Base-by-base conservation (phyloP, 2,888 invertebrate genomes). In the Caenorhabditis virilis region DNA sequence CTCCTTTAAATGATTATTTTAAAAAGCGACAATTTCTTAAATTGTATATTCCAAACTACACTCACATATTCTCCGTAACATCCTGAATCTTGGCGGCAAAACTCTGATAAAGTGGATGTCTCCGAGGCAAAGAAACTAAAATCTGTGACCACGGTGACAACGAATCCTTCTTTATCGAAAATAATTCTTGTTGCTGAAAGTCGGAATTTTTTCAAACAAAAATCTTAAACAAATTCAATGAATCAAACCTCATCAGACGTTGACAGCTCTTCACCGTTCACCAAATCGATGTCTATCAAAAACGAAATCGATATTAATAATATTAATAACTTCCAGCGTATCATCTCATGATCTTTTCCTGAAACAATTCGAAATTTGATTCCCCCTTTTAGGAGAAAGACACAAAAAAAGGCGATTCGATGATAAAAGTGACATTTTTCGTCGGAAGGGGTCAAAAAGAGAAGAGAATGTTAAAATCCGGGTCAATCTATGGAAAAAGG, bases 51-150 rank as follows among this genome's bases (percentile, higher is more conserved):
- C 25, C 23, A 2, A 51, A 16, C 30, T 20, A 56, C 26, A 57
- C 39, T 52, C 16, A 64, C 69, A 64, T 52, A 51, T 59, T 49
- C 53, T 63, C 64, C 20, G 74, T 69, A 11, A 81, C 69, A 61
- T 82, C 82, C 27, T 72, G 72, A 26, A 82, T 72, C 58, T 78
- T 74, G 16, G 79, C 79, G 38, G 76, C 73, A 59, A 82, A 82
- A 36, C 74, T 70, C 16, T 67, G 43, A 63, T 76, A 82, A 20
- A 74, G 54, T 43, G 72, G 68, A 57, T 72, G 74, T 27, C 72
- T 52, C 23, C 62, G 53, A 15, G 78, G 79, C 15, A 81, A 51
- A 9, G 70, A 67, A 23, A 81, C 75, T 25, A 72, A 64, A 35
- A 80, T 64, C 47, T 78, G 72, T 9, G 72, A 70, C 39, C 75